phyloP scores from a whole-genome alignment of 2,797 vertebrate species.

The Glossophaga mutica region DNA sequence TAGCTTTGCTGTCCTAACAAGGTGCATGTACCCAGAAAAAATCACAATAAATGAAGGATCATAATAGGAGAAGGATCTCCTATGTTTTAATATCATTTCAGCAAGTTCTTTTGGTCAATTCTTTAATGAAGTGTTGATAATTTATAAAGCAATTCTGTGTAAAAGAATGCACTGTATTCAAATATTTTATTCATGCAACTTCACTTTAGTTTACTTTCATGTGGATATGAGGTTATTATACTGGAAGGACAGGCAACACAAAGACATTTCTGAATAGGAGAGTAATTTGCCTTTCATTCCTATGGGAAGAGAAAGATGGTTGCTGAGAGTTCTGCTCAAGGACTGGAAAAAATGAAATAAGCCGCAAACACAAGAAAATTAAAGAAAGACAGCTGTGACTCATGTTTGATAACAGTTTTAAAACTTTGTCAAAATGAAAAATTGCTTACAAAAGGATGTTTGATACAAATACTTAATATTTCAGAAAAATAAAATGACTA shows the following conservation, averaged over 20 bases:
- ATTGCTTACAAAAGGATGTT: neutral
- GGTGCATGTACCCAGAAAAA: neutral
- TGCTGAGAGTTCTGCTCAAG: slow-evolving; percentile 47
- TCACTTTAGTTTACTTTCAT: slow-evolving; percentile 41
- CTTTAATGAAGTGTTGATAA: slow-evolving; percentile 39
- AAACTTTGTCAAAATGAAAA: neutral
- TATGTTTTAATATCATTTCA: neutral
- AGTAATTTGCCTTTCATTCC: slow-evolving; percentile 50
- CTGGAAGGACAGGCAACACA: slow-evolving; percentile 30
- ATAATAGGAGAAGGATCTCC: too few relatives aligned
- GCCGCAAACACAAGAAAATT: slow-evolving; percentile 21
- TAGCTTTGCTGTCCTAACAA: neutral
- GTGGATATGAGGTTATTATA: slow-evolving; percentile 52
- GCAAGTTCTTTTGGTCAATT: slow-evolving; percentile 10
- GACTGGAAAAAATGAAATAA: neutral
- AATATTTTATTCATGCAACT: neutral
- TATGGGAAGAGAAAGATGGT: slow-evolving; percentile 43
- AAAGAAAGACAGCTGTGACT: neutral
- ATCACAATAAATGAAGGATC: neutral
- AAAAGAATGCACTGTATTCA: neutral
- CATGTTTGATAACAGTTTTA: neutral
- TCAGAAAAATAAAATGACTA: neutral
- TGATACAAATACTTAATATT: neutral
- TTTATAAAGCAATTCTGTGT: slow-evolving; percentile 31
- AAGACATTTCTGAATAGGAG: neutral